phyloP scores from a whole-genome alignment of 2,797 vertebrate species.

The Sebastiscus tertius region DNA sequence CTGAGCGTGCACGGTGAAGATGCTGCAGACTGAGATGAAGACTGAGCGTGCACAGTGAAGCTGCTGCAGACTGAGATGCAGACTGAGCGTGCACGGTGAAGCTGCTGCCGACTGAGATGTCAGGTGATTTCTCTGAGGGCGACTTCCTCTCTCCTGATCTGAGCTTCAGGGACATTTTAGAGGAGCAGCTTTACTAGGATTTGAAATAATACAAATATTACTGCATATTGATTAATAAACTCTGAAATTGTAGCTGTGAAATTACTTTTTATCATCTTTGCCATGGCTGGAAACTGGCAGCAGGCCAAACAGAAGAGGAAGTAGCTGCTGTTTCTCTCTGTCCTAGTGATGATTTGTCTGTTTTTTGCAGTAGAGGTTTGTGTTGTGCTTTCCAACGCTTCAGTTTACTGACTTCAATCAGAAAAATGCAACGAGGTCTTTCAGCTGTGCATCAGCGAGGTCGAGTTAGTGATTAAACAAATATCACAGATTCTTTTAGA shows the following conservation, averaged over 20 bases:
- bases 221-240: neutral
- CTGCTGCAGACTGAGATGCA: no score
- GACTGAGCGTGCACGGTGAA: no score
- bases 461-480: no score
- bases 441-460: no score
- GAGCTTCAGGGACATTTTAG: neutral
- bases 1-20: neutral
- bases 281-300: constrained; percentile 14
- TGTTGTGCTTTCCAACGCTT: neutral
- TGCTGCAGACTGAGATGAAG: neutral
- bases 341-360: no score
- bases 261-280: constrained; percentile 13
- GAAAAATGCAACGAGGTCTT: no score
- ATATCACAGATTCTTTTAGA: no score
- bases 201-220: constrained; percentile 5
- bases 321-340: neutral
- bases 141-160: neutral
- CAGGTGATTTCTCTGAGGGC: neutral
- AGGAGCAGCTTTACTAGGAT: neutral
- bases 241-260: neutral
- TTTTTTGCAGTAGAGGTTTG: neutral
- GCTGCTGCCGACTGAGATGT: neutral
- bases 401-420: neutral
- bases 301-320: neutral
- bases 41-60: neutral